Base-by-base conservation (phyloP, 1,140 invertebrate genomes). In the Musca vetustissima region DNA sequence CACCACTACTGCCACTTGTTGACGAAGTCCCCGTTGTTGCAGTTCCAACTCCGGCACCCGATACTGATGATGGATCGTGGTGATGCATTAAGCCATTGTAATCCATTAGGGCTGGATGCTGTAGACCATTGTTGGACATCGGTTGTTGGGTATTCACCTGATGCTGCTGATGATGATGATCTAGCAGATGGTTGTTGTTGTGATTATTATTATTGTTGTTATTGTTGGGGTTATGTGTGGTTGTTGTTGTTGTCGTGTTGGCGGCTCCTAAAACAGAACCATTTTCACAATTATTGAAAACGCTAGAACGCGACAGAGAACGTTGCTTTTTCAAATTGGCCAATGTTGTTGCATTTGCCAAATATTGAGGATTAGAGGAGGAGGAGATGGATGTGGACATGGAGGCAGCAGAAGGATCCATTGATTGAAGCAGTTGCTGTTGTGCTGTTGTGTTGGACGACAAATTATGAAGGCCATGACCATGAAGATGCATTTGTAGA, bases 321-420 rank as follows among this genome's bases (percentile, higher is more conserved):
- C 94, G 86, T 79, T 95, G 93, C 77, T 95, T 95, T 84, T 96
- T 96, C 77, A 96, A 85, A 83, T 96, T 94, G 36, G 93, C 92
- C 70, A 96, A 87, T 24, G 93, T 95, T 74, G 80, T 77, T 25
- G 76, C 74, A 64, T 72, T 61, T 17, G 28, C 57, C 19, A 61
- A 61, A 43, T 43, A 43, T 43, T 43, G 36, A 8, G 36, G 36
- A 43, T 43, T 43, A 11, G 36, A 43, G n/a, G 48, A 15, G 43
- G 64, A 11, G 17, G 66, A 7, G 17, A 71, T 73, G 73, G 75
- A 76, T 85, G 36, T 1, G 11, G 36, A 43, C 36, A 43, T 43
- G 13, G 36, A 4, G 1, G 36, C 11, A 9, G 36, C 36, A 43
- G 36, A 43, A 11, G 76, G 74, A 72, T 74, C 72, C 49, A 70